These are phyloP conservation scores for Bhutanitis thaidina DNA, from an alignment of 2,888 invertebrate genomes.

Conservation along the genomic window DNA sequence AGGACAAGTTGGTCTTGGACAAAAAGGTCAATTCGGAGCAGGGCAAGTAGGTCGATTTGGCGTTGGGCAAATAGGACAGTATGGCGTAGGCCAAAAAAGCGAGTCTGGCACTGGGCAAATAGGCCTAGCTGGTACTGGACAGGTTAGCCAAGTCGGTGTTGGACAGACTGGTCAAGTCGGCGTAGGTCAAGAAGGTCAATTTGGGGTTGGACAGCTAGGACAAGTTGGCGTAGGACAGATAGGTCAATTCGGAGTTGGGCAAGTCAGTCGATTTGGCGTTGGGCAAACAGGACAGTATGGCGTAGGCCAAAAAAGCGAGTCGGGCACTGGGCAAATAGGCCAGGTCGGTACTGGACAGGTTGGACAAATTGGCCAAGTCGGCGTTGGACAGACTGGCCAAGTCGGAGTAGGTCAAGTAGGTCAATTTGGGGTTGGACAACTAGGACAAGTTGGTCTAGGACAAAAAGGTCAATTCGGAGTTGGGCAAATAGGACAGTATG, in stretches of 20 bases:
- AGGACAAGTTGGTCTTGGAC: conserved; percentile 1
- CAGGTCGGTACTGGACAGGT: not conserved
- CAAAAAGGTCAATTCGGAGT: not conserved
- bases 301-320: not conserved
- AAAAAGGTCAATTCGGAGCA: not conserved
- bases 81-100: not conserved
- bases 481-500: too few species aligned
- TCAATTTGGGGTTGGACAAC: conserved; percentile 5
- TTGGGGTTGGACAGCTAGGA: conserved; percentile 14
- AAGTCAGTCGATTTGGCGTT: conserved; percentile 4
- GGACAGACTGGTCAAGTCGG: conserved; percentile 21
- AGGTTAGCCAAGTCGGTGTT: too few species aligned
- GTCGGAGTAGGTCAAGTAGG: not conserved
- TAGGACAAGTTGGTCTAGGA: not conserved
- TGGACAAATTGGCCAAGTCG: not conserved
- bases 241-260: conserved; percentile 12
- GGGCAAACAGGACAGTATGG: conserved; percentile 1
- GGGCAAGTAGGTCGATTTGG: too few species aligned
- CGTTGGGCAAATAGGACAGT: not conserved
- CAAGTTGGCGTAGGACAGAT: conserved; percentile 18
- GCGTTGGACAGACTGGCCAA: conserved; percentile 3
- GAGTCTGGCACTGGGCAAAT: too few species aligned
- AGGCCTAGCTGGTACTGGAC: too few species aligned
- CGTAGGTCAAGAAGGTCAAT: conserved; percentile 13
- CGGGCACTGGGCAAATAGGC: conserved; percentile 1